Base-by-base conservation (phyloP, 2,113 vertebrate species). In the Axis porcinus region DNA sequence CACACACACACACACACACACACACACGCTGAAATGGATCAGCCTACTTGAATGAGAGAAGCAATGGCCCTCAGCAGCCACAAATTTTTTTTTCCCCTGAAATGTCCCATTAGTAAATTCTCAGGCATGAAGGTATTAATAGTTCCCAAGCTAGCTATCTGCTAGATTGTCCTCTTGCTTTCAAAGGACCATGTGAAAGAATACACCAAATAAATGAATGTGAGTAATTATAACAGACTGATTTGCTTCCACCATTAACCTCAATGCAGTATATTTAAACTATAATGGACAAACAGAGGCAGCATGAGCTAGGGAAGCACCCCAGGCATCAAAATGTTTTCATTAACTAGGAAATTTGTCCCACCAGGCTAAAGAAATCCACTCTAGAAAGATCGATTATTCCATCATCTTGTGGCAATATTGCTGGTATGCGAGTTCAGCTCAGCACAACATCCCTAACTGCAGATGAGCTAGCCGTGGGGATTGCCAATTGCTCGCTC, bases 271-370 rank as follows among this genome's bases (percentile, higher is more conserved):
- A 36, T 94, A 95, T 83, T 96, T 90, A 91, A 95, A 93, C 62
- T 58, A 79, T 93, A 92, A 97, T 62, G 62, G 83, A 58, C 45
- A 79, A 86, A 89, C 45, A 96, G 70, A 88, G 82, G 13, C 47
- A 83, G 62, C 25, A 2, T 23, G 70, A 97, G 57, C 74, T 47
- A 81, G 27, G 28, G 36, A 92, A 90, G 40, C 67, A 16, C 33
- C 55, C 9, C 83, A 89, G 17, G 52, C 50, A 94, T 64, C 82
- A 54, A 86, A 97, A 88, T 21, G 12, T n/a, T 91, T 90, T 94
- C 85, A 94, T 95, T 96, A 95, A 81, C 50, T 54, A 78, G 60
- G 64, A 94, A 79, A 96, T 92, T 36, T 93, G 25, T 93, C n/a
- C 76, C 87, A 94, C 40, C 43, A 91, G 67, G 60, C 28, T 86